These are phyloP conservation scores for Augochlorella aurata DNA, from an alignment of 2,888 invertebrate genomes.

Conservation along the genomic window DNA sequence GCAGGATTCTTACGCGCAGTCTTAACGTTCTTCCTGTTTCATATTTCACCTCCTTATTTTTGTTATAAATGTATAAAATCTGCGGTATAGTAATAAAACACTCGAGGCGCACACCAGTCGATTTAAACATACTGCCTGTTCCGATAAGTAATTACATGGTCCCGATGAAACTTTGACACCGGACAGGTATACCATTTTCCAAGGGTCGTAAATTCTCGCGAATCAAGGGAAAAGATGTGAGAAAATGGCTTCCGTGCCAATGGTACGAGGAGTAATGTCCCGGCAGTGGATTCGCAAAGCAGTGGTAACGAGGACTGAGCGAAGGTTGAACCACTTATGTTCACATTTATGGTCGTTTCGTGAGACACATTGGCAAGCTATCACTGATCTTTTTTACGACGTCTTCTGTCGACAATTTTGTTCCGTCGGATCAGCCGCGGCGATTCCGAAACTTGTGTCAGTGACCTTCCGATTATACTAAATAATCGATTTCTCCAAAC, in stretches of 20 bases:
- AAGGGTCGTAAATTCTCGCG: not conserved
- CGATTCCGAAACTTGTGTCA: not conserved
- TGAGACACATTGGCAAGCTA: conserved; percentile 33
- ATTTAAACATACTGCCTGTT: conserved; percentile 1
- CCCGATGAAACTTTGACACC: conserved; percentile 1
- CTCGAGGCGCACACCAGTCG: not conserved
- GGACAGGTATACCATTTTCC: not conserved
- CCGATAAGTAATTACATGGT: conserved; percentile 8
- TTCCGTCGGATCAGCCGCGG: not conserved
- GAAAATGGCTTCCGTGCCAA: conserved; percentile 31
- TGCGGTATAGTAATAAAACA: not conserved
- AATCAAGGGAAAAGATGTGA: conserved; percentile 28
- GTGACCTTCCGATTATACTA: not conserved
- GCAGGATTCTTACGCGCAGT: too few relatives aligned
- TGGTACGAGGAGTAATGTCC: conserved; percentile 31
- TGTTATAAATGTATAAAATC: too few relatives aligned
- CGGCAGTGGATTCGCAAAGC: conserved; percentile 38
- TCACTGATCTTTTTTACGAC: conserved; percentile 37
- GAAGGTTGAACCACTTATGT: conserved; percentile 52
- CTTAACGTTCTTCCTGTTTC: too few relatives aligned
- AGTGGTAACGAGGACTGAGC: conserved; percentile 48
- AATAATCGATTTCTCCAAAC: not conserved
- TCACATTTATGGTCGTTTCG: conserved; percentile 51
- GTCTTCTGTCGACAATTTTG: conserved; percentile 15
- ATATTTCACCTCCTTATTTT: too few relatives aligned